Conservation (phyloP, 1,140 invertebrate species). For the Scylla paramamosain region DNA sequence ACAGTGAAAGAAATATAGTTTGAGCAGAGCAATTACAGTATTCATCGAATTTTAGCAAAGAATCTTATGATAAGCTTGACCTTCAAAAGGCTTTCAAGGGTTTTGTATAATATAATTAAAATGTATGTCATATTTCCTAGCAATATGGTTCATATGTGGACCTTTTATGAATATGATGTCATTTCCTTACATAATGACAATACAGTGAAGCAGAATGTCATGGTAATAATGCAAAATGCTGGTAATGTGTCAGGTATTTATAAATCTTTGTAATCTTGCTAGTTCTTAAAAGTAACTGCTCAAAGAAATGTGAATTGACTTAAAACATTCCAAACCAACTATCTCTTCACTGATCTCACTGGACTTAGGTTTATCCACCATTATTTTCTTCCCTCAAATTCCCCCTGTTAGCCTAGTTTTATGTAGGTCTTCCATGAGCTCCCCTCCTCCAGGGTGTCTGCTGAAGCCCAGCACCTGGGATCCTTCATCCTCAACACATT, state of each 20-base stretch:
- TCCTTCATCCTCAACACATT: neutral
- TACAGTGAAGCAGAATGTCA: neutral
- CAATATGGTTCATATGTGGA: neutral
- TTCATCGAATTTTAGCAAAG: neutral
- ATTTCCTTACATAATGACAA: neutral
- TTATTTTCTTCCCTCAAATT: neutral
- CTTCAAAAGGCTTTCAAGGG: neutral
- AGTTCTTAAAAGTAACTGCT: conserved; percentile 16
- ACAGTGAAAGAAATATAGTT: neutral
- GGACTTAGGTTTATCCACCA: neutral
- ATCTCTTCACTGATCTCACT: conserved; percentile 46
- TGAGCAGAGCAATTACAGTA: neutral
- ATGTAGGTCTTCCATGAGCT: conserved; percentile 64
- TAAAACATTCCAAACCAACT: conserved; percentile 32
- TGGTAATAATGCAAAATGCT: neutral
- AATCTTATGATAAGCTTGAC: neutral
- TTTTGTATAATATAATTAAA: neutral
- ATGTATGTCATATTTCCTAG: neutral
- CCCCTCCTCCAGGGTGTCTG: conserved; percentile 1
- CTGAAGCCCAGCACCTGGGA: neutral
- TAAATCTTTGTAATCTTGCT: neutral
- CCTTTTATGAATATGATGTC: neutral
- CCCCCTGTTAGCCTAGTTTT: conserved; percentile 39
- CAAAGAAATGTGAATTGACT: conserved; percentile 29
- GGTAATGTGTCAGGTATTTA: conserved; percentile 2